A percentile compares a stretch with the other conserved stretches of the same genome.
phyloP scores from a whole-genome alignment of 2,888 invertebrate species.

The Oxycera nigricornis region DNA sequence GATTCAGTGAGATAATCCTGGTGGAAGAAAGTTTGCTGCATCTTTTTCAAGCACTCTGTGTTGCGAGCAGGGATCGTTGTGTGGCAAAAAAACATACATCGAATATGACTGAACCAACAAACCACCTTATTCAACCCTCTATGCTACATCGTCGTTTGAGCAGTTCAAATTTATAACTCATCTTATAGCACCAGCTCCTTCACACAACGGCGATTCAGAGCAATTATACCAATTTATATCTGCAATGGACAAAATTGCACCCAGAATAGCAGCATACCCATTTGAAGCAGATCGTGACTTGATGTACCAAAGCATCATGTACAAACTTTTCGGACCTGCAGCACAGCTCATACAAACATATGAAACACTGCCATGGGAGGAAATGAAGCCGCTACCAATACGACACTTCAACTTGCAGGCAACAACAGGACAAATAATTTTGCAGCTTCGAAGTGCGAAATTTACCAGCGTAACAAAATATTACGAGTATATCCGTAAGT shows the following conservation, averaged over 20 bases:
- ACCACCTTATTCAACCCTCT: not conserved
- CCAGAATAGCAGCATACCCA: not conserved
- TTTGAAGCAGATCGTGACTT: too few species aligned
- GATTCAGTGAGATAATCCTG: too few species aligned
- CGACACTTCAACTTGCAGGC: not conserved
- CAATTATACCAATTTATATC: not conserved
- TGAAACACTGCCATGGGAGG: not conserved
- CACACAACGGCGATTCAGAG: too few species aligned
- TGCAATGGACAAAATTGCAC: not conserved
- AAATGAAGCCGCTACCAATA: not conserved
- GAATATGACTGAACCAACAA: too few species aligned
- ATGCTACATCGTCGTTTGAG: not conserved
- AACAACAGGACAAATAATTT: not conserved
- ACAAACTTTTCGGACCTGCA: not conserved
- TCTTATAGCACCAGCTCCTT: not conserved
- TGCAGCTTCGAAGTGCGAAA: not conserved
- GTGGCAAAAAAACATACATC: too few species aligned
- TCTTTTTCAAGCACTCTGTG: too few species aligned
- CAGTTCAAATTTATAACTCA: not conserved
- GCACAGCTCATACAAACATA: not conserved
- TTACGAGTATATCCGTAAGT: too few species aligned
- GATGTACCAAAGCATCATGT: too few species aligned
- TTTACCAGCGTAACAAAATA: not conserved
- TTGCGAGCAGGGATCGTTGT: too few species aligned
- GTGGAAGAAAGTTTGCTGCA: too few species aligned